These are phyloP conservation scores for Thryonomys swinderianus DNA, from an alignment of 2,113 vertebrate genomes.

Conservation along the genomic window DNA sequence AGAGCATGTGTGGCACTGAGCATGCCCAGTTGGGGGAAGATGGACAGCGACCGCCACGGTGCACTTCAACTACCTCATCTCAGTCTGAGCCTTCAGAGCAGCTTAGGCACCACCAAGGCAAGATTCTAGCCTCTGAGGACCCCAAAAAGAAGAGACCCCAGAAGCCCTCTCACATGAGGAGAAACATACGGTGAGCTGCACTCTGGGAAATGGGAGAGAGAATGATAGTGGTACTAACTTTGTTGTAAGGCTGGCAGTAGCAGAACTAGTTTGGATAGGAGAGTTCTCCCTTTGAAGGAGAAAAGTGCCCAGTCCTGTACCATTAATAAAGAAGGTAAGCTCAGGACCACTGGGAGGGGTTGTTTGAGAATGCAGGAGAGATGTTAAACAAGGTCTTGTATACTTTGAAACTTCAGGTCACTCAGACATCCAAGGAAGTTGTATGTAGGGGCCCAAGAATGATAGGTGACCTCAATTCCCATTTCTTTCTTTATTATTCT, in stretches of 20 bases:
- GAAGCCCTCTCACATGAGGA: slow-evolving; percentile 96
- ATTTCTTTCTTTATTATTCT: neutral
- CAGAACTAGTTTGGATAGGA: neutral
- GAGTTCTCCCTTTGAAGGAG: neutral
- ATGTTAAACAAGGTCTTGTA: no score
- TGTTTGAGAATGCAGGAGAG: neutral
- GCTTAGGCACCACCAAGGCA: slow-evolving; percentile 89
- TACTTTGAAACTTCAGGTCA: no score
- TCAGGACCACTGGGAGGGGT: neutral
- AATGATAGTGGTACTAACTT: neutral
- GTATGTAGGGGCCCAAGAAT: neutral
- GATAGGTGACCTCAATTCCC: neutral
- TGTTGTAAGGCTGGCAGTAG: neutral
- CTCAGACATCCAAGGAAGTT: no score
- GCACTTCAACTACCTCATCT: slow-evolving; percentile 95
- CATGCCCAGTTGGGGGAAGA: slow-evolving; percentile 88
- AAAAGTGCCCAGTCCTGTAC: neutral
- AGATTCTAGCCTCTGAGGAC: slow-evolving; percentile 88
- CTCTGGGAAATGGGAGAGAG: neutral
- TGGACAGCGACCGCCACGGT: slow-evolving; percentile 90
- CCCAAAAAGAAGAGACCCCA: slow-evolving; percentile 93
- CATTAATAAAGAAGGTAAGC: neutral
- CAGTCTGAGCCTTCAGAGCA: slow-evolving; percentile 92
- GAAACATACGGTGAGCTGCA: slow-evolving; percentile 94
- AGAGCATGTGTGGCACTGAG: slow-evolving; percentile 89